A percentile compares a stretch with the other conserved stretches of the same genome.
phyloP scores from a whole-genome alignment of 2,888 invertebrate species.

The Teinopalpus imperialis region DNA sequence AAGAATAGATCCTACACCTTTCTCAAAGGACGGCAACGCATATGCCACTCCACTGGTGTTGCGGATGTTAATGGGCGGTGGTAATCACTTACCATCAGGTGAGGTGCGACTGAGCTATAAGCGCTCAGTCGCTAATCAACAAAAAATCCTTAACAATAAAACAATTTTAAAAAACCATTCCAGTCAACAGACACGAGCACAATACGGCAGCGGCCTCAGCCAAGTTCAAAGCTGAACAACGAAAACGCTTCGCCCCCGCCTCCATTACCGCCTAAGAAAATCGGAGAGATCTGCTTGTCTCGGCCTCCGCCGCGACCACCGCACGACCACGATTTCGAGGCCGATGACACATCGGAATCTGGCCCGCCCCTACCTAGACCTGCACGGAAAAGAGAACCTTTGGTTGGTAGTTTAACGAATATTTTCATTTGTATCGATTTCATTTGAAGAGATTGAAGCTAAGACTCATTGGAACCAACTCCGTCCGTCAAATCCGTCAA shows the following conservation, averaged over 20 bases:
- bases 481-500: constrained; percentile 96
- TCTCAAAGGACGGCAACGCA: too few relatives aligned
- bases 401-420: constrained; percentile 38
- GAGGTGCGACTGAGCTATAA: too few relatives aligned
- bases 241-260: constrained; percentile 85
- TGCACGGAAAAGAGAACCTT: constrained; percentile 61
- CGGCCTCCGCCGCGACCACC: constrained; percentile 86
- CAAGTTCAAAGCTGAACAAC: constrained; percentile 41
- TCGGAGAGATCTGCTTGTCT: constrained; percentile 37
- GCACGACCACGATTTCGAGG: constrained; percentile 61
- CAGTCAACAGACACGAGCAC: constrained; percentile 58
- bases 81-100: too few relatives aligned
- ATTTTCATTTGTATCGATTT: neutral
- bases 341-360: constrained; percentile 33
- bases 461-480: too few relatives aligned
- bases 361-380: constrained; percentile 68
- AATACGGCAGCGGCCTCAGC: constrained; percentile 54
- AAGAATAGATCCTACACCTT: too few relatives aligned
- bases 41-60: too few relatives aligned
- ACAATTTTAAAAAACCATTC: too few relatives aligned
- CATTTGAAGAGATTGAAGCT: too few relatives aligned
- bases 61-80: too few relatives aligned
- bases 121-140: too few relatives aligned
- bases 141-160: too few relatives aligned
- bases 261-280: constrained; percentile 82